Evolutionary conservation across 2,797 vertebrate genomes (phyloP), one percentile per base, ranked within the genome.

Genomic region (Valencia hispanica): DNA sequence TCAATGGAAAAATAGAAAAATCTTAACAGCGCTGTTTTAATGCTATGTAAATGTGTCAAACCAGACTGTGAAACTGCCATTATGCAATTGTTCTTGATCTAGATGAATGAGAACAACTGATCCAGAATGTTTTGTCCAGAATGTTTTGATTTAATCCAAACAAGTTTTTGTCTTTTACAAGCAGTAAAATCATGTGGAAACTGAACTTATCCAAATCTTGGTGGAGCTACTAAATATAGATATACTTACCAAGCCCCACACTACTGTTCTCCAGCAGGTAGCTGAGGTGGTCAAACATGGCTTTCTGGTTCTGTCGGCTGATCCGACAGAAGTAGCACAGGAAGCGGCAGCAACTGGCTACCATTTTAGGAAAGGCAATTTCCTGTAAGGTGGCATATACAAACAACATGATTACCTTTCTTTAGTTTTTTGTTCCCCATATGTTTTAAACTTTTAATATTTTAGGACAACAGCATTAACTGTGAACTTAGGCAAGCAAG

Each of bases 251-350:
- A 36, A 99, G 92, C 20, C 98, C 98, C 81, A 99, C 97, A 0
- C 97, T 99, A 93, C 98, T 99, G 74, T 99, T 99, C 91, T 99
- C 97, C 91, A 99, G 92, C 72, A 99, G 94, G 93, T 99, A 99
- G 84, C 97, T 99, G 25, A 99, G 97, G 86, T 99, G 98, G 87
- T 99, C 98, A 80, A 99, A 99, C 98, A 99, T 99, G 78, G 98
- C 97, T 87, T 99, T 99, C 93, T 99, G 98, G 90, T 99, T 99
- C 90, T 99, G 97, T 3, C 98, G 96, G 86, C 98, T 99, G 86
- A 99, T 99, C 78, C 98, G 96, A 78, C 98, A 99, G 93, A 99
- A 99, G 94, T 99, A 99, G 91, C 98, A 99, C 30, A 99, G 95
- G 87, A 99, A 99, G 77, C 98, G 96, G 75, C 98, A 99, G 72